Evolutionary conservation across 2,888 invertebrate species (phyloP).

Genomic region (Stenotaenia linearis): DNA sequence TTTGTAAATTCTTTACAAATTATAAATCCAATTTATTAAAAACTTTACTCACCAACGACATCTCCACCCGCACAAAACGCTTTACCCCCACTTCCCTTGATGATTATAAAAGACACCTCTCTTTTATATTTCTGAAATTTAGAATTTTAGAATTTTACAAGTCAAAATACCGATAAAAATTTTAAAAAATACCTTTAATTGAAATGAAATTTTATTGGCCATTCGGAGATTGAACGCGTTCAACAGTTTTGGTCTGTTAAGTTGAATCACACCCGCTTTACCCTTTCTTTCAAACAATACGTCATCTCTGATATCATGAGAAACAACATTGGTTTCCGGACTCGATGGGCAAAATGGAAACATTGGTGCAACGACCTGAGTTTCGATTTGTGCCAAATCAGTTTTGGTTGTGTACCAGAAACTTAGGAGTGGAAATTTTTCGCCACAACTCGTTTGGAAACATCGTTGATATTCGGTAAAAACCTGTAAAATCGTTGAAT

Average conservation of each 20-base stretch:
- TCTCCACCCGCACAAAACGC: conserved; percentile 99
- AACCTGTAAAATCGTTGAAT: neutral
- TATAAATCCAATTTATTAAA: conserved; percentile 55
- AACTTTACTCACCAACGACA: conserved; percentile 57
- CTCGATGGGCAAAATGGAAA: neutral
- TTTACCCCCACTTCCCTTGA: conserved; percentile 80
- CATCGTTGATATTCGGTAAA: neutral
- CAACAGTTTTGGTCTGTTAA: conserved; percentile 69
- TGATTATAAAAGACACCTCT: conserved; percentile 58
- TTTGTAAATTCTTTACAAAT: conserved; percentile 68
- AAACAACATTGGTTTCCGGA: neutral
- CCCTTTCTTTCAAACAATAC: conserved; percentile 43
- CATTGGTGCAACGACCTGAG: neutral
- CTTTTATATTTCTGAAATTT: conserved; percentile 62
- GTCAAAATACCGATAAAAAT: too few species aligned
- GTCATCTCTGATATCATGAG: neutral
- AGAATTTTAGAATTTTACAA: too few species aligned
- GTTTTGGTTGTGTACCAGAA: neutral
- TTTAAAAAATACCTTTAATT: conserved; percentile 55
- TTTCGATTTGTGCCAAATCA: neutral
- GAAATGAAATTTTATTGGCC: conserved; percentile 66
- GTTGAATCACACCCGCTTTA: conserved; percentile 60
- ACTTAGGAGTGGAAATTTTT: neutral
- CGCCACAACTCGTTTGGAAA: neutral
- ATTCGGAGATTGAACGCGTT: conserved; percentile 72